Evolutionary conservation across 2,113 vertebrate species (phyloP), one percentile per base, ranked within the genome.

Genomic region (Vanacampus margaritifer): DNA sequence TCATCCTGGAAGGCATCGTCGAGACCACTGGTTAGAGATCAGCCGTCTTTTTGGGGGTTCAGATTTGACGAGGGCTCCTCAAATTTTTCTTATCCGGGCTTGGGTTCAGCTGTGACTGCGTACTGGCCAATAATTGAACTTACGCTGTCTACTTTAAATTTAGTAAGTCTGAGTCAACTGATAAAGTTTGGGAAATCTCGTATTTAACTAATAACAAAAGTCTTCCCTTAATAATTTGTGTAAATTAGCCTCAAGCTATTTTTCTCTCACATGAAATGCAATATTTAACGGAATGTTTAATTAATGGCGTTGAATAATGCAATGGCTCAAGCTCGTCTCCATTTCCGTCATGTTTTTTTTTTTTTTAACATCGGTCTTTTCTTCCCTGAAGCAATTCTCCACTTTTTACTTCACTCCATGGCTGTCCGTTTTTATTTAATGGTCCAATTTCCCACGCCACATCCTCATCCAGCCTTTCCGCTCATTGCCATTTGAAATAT

Each of bases 1-100:
- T 96, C 72, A 96, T 96, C 80, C 92, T 96, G 0, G 94, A 96
- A 78, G 94, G 94, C 75, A 96, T 96, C 6, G 94, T 96, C 46
- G 94, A 96, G 84, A 96, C 94, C 3, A 96, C 94, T 0, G 94
- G 94, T 95, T 73, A 89, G 90, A 60, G 65, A 32, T 32, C 10
- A 12, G 2, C 2, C 9, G 3, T 26, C n/a, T 24, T 14, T 50
- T 50, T 4, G 17, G 10, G 39, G 39, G 39, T 9, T 41, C 11
- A 10, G 28, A 32, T 32, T 32, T 32, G 28, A 32, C 28, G 28
- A 32, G 28, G 4, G 28, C 28, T 32, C 4, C 28, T 32, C 28
- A 32, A 32, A 32, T 32, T 32, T 32, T 32, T 32, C 28, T 32
- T 32, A 32, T 32, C 28, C 4, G 28, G 28, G 28, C 28, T 32